Base-by-base conservation (phyloP, 2,888 invertebrate species). In the Corythucha ciliata region DNA sequence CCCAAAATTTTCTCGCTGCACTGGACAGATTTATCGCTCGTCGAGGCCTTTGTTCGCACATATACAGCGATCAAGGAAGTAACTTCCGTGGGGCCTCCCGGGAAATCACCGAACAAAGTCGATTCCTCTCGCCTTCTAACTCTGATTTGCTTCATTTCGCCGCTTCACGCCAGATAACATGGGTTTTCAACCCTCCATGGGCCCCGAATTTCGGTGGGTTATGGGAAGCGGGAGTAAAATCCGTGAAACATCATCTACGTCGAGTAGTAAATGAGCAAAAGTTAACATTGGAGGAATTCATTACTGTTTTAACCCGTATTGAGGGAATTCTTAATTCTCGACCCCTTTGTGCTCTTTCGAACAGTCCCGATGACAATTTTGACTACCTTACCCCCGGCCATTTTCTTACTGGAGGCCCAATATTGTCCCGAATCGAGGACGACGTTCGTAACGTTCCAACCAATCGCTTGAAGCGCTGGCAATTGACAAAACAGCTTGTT, bases 41-140 rank as follows among this genome's bases (percentile, higher is more conserved):
- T n/a, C n/a, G n/a, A n/a, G n/a, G n/a, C n/a, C n/a, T n/a, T n/a
- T n/a, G n/a, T n/a, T n/a, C n/a, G n/a, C n/a, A n/a, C n/a, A n/a
- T n/a, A n/a, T n/a, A n/a, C n/a, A n/a, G n/a, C n/a, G n/a, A n/a
- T n/a, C n/a, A n/a, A n/a, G n/a, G n/a, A n/a, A n/a, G n/a, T n/a
- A n/a, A n/a, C 34, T 64, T 65, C 33, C 49, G 61, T 1, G 65
- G 65, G 2, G 63, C 64, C 0, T 48, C 34, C 5, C 21, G 48
- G 16, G 36, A 40, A 8, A 36, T 54, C 2, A 32, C 42, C 10
- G 50, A 55, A 18, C 6, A 48, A 1, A 41, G 26, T 20, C 16
- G 40, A 10, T 51, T 29, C 22, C 37, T 48, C 3, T 7, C 34
- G 16, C 12, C 3, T n/a, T 14, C 6, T 7, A 34, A 27, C 12